These are phyloP conservation scores for Molorchus minor DNA, from an alignment of 2,888 invertebrate species.

Conservation along the genomic window DNA sequence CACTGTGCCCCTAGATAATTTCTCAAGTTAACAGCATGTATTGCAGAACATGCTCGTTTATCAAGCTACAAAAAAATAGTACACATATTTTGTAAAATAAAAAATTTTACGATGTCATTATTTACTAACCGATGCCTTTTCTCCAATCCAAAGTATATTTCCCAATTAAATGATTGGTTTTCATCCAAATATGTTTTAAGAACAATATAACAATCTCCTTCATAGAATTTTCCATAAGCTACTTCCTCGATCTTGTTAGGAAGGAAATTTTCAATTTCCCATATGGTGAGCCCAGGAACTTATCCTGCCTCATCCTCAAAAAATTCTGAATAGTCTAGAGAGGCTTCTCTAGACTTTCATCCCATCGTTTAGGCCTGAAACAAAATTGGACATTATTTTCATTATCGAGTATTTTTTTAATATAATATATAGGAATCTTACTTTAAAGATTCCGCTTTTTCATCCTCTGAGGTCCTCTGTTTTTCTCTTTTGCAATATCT, in stretches of 20 bases:
- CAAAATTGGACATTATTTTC: slow-evolving; percentile 1
- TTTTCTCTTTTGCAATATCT: slow-evolving; percentile 83
- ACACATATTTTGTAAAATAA: background rate
- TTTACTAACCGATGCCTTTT: slow-evolving; percentile 82
- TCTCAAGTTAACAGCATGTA: slow-evolving; percentile 97
- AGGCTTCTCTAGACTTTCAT: slow-evolving; percentile 94
- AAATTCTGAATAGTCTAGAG: slow-evolving; percentile 95
- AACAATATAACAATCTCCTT: slow-evolving; percentile 98
- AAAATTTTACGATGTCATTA: background rate
- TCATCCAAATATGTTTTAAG: slow-evolving; percentile 88
- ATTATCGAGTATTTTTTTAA: background rate
- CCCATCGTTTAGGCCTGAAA: slow-evolving; percentile 91
- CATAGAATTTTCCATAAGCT: slow-evolving; percentile 97
- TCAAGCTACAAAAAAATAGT: slow-evolving; percentile 71
- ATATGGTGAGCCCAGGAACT: slow-evolving; percentile 89
- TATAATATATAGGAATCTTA: slow-evolving; percentile 58
- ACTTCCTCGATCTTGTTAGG: slow-evolving; percentile 95
- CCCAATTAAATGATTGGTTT: slow-evolving; percentile 86
- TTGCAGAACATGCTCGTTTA: slow-evolving; percentile 95
- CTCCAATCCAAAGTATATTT: slow-evolving; percentile 99
- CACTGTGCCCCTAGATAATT: slow-evolving; percentile 94
- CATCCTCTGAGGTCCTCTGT: slow-evolving; percentile 75
- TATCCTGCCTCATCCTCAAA: slow-evolving; percentile 97
- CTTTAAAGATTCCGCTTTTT: slow-evolving; percentile 78
- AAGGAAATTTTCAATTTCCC: slow-evolving; percentile 99